phyloP scores from a whole-genome alignment of 1,140 invertebrate genomes.

The Aphidius ervi region DNA sequence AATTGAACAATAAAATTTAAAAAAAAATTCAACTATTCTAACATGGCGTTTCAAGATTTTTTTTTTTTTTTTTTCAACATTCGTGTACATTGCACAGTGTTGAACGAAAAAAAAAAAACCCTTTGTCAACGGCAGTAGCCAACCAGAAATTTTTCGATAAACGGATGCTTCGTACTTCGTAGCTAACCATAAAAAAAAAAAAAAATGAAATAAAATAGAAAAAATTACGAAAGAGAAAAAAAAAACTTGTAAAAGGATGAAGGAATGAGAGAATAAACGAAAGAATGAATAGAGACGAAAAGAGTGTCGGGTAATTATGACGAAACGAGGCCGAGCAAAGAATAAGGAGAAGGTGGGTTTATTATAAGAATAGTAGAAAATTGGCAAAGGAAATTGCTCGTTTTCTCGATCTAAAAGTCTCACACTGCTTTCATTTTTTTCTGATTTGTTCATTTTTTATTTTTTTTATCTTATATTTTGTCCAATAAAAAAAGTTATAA shows the following conservation, averaged over 20 bases:
- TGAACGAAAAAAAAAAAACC: too few relatives aligned
- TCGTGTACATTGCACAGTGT: too few relatives aligned
- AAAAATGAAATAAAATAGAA: too few relatives aligned
- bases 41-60: too few relatives aligned
- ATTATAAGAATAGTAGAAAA: slow-evolving; percentile 17
- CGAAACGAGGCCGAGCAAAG: slow-evolving; percentile 14
- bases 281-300: background rate
- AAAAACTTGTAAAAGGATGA: background rate
- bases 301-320: slow-evolving; percentile 14
- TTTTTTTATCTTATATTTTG: background rate
- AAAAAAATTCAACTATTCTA: too few relatives aligned
- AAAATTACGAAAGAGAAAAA: background rate
- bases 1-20: too few relatives aligned
- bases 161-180: too few relatives aligned
- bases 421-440: background rate
- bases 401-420: slow-evolving; percentile 3
- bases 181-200: too few relatives aligned
- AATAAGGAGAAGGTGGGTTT: slow-evolving; percentile 6
- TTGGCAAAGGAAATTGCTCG: slow-evolving; percentile 17
- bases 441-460: background rate
- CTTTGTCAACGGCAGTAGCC: too few relatives aligned
- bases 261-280: background rate
- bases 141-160: too few relatives aligned
- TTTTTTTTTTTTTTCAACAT: too few relatives aligned
- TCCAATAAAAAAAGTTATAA: background rate